Percentiles rank a stretch among this genome's conserved stretches.
Conservation (phyloP, 2,797 vertebrate genomes). For the Pangasius krempfi region DNA sequence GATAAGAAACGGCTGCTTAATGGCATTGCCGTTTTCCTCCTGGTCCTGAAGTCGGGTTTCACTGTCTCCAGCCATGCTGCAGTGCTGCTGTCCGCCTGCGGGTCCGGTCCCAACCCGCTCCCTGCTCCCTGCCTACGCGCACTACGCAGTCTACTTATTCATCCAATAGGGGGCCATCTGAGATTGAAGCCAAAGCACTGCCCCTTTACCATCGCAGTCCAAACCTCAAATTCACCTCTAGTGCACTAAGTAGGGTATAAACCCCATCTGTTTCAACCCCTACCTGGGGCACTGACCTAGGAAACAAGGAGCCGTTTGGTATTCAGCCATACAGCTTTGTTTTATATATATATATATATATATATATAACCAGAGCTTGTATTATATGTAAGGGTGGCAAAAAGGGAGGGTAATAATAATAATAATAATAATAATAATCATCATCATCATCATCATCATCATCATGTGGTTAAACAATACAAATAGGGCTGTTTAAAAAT, state of each 20-base stretch:
- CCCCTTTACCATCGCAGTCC: background rate
- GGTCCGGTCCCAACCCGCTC: background rate
- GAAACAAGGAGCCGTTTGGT: background rate
- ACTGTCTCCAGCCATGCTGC: conserved; percentile 92
- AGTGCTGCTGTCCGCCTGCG: conserved; percentile 40
- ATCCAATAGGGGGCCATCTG: background rate
- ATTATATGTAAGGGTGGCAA: too few relatives aligned
- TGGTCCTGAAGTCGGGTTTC: conserved; percentile 80
- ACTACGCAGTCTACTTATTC: background rate
- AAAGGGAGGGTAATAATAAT: too few relatives aligned
- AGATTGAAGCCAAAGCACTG: background rate
- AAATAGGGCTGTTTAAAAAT: too few relatives aligned
- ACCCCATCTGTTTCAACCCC: background rate
- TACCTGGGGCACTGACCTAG: background rate
- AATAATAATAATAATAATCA: background rate
- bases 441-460: background rate
- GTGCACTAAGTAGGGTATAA: background rate
- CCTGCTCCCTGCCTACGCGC: background rate
- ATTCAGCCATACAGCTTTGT: background rate
- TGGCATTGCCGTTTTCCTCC: conserved; percentile 68
- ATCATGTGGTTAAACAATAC: too few relatives aligned
- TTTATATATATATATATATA: too few relatives aligned
- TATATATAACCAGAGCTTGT: too few relatives aligned
- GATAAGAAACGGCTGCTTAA: conserved; percentile 90
- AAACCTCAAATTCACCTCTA: background rate